Evolutionary conservation across 2,113 vertebrate species (phyloP).

Genomic region (Rhinichthys klamathensis): DNA sequence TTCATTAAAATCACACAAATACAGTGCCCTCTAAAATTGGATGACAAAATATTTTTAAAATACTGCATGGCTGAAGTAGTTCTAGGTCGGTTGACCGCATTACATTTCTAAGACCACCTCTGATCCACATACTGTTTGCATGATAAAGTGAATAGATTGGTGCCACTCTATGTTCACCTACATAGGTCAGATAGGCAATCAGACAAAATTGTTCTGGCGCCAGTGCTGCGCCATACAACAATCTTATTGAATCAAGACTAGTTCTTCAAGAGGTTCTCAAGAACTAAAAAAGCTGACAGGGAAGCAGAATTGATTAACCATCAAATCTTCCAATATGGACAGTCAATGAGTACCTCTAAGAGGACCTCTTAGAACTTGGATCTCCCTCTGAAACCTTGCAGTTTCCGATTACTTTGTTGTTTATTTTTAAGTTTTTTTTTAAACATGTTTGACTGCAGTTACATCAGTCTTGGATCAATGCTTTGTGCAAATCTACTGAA

Average conservation of each 20-base stretch:
- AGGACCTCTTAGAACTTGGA: slow-evolving; percentile 70
- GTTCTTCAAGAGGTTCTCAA: slow-evolving; percentile 1
- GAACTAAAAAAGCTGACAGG: not conserved
- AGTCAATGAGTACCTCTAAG: slow-evolving; percentile 74
- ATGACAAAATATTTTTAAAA: too few relatives aligned
- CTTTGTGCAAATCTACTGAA: slow-evolving; percentile 48
- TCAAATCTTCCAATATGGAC: slow-evolving; percentile 77
- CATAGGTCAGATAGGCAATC: not conserved
- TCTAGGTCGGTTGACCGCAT: too few relatives aligned
- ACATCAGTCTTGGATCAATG: slow-evolving; percentile 65
- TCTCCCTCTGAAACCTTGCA: slow-evolving; percentile 73
- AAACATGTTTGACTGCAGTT: slow-evolving; percentile 72
- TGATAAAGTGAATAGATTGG: not conserved
- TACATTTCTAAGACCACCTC: too few relatives aligned
- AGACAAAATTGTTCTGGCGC: not conserved
- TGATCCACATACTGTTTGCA: too few relatives aligned
- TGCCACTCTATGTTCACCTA: slow-evolving; percentile 14
- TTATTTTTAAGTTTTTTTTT: slow-evolving; percentile 55
- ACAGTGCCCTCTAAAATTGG: too few relatives aligned
- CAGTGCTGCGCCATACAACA: not conserved
- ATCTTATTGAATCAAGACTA: slow-evolving; percentile 25
- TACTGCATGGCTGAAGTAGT: too few relatives aligned
- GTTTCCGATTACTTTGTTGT: slow-evolving; percentile 68
- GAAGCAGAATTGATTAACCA: slow-evolving; percentile 75
- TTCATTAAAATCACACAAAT: too few relatives aligned